A percentile compares a stretch with the other conserved stretches of the same genome.
phyloP scores from a whole-genome alignment of 2,113 vertebrate species.

The Ptyas mucosa region DNA sequence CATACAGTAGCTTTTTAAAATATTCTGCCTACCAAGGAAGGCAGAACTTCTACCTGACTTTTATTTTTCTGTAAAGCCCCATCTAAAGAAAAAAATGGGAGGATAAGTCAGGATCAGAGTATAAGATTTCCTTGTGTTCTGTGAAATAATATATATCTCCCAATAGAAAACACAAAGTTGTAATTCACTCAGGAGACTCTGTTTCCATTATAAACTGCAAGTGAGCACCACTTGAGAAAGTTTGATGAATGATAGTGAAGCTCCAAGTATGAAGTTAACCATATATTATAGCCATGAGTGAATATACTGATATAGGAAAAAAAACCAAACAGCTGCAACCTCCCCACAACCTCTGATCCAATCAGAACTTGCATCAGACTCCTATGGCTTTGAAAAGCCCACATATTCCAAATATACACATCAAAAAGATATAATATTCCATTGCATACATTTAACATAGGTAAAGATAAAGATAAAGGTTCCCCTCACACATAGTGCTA shows the following conservation, averaged over 20 bases:
- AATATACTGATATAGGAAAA: not conserved
- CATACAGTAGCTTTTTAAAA: not conserved
- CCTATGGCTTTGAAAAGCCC: not conserved
- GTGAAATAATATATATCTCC: not conserved
- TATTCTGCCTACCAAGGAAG: not conserved
- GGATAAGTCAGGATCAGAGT: not conserved
- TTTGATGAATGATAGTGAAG: constrained; percentile 24
- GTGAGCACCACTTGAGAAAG: not conserved
- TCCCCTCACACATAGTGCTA: too few species aligned
- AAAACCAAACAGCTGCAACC: constrained; percentile 1
- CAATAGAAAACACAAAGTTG: constrained; percentile 6
- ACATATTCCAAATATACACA: not conserved
- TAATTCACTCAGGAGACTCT: not conserved
- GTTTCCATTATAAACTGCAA: not conserved
- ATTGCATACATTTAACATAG: not conserved
- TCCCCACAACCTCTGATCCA: not conserved
- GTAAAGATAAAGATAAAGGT: too few species aligned
- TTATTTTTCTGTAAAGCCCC: not conserved
- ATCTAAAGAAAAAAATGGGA: not conserved
- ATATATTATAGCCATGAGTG: not conserved
- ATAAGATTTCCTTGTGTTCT: not conserved
- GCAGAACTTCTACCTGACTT: not conserved
- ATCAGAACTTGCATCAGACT: not conserved
- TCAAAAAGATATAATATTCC: not conserved
- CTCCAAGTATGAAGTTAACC: constrained; percentile 4